Base-by-base conservation (phyloP, 2,113 vertebrate genomes). In the Cyanocitta stelleri region DNA sequence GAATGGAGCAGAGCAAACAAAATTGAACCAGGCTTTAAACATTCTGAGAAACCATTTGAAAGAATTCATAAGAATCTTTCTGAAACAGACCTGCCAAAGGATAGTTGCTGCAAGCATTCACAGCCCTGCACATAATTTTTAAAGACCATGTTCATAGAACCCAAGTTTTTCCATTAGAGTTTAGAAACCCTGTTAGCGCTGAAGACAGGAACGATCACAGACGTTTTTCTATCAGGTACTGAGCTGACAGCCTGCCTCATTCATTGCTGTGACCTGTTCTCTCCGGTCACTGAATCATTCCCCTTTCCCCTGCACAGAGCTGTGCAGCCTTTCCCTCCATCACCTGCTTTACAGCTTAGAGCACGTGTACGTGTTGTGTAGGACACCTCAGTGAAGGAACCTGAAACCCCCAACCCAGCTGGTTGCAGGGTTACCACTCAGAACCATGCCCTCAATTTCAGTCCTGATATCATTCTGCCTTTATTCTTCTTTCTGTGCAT, bases 331-430 rank as follows among this genome's bases (percentile, higher is more conserved):
- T 69, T 66, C 43, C 33, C 13, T 58, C n/a, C 17, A 52, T 4
- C 27, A 9, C 33, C 59, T 21, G 14, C 46, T 8, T 20, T 44
- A 24, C 41, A 56, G 54, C 55, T 35, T 73, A 30, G 56, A 59
- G 30, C 44, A 59, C 0, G 0, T 2, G 0, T 6, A 4, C 5
- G 20, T 67, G 46, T 55, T 5, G 0, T 33, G 11, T 0, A 32
- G 62, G 27, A 73, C 24, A 55, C 35, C 8, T 12, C 33, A 43
- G 24, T 13, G 32, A 44, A 75, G 52, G 54, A 54, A 66, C 18
- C 22, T 32, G 37, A 82, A 86, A 59, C 43, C n/a, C 33, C 83
- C 30, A 39, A 43, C 18, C 39, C 33, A 48, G 32, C 10, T 44
- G 35, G 30, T 27, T 71, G 51, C 46, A 52, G 29, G 80, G 17